phyloP scores from a whole-genome alignment of 2,113 vertebrate genomes.

The Dendrocopos noguchii region DNA sequence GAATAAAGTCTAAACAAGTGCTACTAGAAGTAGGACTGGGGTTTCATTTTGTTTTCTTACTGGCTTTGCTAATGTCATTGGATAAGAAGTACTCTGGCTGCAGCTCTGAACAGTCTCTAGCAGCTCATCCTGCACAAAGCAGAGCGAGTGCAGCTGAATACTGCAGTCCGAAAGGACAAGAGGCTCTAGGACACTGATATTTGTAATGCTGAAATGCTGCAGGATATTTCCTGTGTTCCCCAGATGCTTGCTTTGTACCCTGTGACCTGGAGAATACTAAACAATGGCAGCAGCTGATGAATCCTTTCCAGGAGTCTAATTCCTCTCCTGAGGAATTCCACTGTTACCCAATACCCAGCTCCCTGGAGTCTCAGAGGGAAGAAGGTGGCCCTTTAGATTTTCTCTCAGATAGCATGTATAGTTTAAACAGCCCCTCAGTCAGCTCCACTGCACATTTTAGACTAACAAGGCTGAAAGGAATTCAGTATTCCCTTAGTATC shows the following conservation, averaged over 20 bases:
- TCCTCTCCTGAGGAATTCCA: slow-evolving; percentile 18
- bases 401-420: not conserved
- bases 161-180: not conserved
- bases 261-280: slow-evolving; percentile 52
- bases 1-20: not conserved
- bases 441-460: not conserved
- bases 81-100: not conserved
- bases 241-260: slow-evolving; percentile 33
- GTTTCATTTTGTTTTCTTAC: not conserved
- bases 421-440: not conserved
- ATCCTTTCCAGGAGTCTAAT: slow-evolving; percentile 41
- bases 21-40: not conserved
- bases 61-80: not conserved
- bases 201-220: slow-evolving; percentile 46
- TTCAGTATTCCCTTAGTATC: not conserved
- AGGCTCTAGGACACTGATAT: not conserved
- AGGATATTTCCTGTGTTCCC: slow-evolving; percentile 33
- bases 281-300: slow-evolving; percentile 32
- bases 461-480: not conserved
- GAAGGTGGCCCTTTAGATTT: slow-evolving; percentile 19
- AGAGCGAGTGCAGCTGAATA: not conserved
- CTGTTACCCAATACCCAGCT: slow-evolving; percentile 15
- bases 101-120: not conserved
- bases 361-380: not conserved
- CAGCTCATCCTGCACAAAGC: slow-evolving; percentile 6